These are phyloP conservation scores for Bursaphelenchus okinawaensis DNA, from an alignment of 2,888 invertebrate species.

Conservation along the genomic window DNA sequence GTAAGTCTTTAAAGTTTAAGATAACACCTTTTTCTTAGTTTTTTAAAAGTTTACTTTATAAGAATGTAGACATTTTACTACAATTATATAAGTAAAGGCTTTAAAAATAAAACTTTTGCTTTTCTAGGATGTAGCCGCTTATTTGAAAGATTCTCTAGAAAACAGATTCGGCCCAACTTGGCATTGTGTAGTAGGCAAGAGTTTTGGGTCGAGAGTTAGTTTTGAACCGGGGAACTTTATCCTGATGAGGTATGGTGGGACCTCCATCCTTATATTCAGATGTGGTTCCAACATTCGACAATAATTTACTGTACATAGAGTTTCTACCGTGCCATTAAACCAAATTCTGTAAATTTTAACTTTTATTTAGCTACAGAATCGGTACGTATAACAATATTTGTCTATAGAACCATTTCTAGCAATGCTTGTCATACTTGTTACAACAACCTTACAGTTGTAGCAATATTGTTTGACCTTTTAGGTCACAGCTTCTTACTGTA, in stretches of 20 bases:
- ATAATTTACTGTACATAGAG: neutral
- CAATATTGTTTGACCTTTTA: too few relatives aligned
- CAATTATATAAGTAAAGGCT: too few relatives aligned
- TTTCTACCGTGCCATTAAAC: neutral
- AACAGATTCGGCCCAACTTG: slow-evolving; percentile 29
- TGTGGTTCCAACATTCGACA: slow-evolving; percentile 14
- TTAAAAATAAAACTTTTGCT: too few relatives aligned
- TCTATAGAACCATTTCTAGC: too few relatives aligned
- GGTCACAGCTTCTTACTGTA: too few relatives aligned
- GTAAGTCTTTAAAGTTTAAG: neutral
- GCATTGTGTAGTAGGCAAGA: slow-evolving; percentile 32
- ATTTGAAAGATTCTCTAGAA: slow-evolving; percentile 28
- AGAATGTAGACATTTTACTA: neutral
- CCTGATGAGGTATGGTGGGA: slow-evolving; percentile 20
- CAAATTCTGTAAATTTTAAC: too few relatives aligned
- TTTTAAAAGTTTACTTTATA: neutral
- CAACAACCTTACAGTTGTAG: too few relatives aligned
- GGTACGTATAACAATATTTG: too few relatives aligned
- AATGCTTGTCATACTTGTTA: too few relatives aligned
- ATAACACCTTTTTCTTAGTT: too few relatives aligned
- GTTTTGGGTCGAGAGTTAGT: slow-evolving; percentile 31
- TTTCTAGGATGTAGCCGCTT: slow-evolving; percentile 26
- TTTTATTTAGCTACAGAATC: too few relatives aligned
- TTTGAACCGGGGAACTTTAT: slow-evolving; percentile 30
- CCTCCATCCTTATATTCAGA: slow-evolving; percentile 20